These are phyloP conservation scores for Myripristis jacobus DNA, from an alignment of 2,797 vertebrate genomes.

Conservation along the genomic window DNA sequence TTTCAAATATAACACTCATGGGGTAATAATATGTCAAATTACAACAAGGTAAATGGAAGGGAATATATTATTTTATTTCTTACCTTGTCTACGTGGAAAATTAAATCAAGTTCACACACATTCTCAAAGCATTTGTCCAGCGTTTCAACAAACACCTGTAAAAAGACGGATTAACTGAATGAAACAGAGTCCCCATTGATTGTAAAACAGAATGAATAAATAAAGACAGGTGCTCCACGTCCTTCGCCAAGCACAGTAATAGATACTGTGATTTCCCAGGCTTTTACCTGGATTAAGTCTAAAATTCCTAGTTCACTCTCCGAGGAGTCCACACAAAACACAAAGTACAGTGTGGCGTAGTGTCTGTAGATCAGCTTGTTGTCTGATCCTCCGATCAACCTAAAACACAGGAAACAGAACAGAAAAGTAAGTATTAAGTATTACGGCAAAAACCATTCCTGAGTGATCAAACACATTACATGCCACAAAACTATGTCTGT, in stretches of 20 bases:
- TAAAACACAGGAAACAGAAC: constrained; percentile 52
- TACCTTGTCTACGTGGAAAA: constrained; percentile 99
- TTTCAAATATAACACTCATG: not conserved
- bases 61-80: not conserved
- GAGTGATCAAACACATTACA: not conserved
- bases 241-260: not conserved
- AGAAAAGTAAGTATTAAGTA: not conserved
- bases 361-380: constrained; percentile 99
- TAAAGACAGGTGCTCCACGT: not conserved
- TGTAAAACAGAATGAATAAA: not conserved
- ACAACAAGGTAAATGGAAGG: constrained; percentile 2
- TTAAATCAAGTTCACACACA: constrained; percentile 98
- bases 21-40: constrained; percentile 5
- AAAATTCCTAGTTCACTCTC: constrained; percentile 99
- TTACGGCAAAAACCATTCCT: not conserved
- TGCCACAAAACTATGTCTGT: not conserved
- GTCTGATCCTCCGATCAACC: constrained; percentile 96
- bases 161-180: constrained; percentile 2
- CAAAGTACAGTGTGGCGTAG: constrained; percentile 98
- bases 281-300: constrained; percentile 96
- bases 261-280: not conserved
- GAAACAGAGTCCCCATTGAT: not conserved
- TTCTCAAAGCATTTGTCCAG: constrained; percentile 99
- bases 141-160: constrained; percentile 98
- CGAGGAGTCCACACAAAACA: constrained; percentile 98